Percentiles rank a stretch among this genome's conserved stretches.
These are phyloP conservation scores for Poeciliopsis infans DNA, from an alignment of 2,797 vertebrate species.

Conservation along the genomic window DNA sequence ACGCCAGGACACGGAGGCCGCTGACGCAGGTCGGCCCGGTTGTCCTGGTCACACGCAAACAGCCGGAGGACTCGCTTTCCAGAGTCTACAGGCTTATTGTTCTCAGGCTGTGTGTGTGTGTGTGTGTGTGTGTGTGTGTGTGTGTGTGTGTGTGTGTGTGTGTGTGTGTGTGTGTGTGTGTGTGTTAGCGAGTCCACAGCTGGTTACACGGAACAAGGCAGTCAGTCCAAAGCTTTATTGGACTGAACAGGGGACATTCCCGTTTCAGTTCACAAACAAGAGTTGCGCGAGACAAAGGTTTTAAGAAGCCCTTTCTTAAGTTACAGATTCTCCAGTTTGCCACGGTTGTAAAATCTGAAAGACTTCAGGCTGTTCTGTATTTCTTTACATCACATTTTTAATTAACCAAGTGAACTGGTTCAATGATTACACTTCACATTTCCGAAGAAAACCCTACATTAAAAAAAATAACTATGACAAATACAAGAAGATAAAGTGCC, in stretches of 20 bases:
- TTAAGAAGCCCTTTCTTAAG: not conserved
- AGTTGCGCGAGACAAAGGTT: slow-evolving; percentile 3
- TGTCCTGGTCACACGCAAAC: slow-evolving; percentile 63
- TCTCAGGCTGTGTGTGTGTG: slow-evolving; percentile 55
- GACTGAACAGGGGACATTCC: slow-evolving; percentile 17
- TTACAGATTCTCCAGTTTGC: not conserved
- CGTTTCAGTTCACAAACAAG: slow-evolving; percentile 4
- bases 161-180: slow-evolving; percentile 30
- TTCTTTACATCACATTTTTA: not conserved
- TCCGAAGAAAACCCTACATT: slow-evolving; percentile 23
- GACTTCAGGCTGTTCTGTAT: not conserved
- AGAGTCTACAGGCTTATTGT: slow-evolving; percentile 59
- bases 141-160: slow-evolving; percentile 65
- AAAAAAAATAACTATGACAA: not conserved
- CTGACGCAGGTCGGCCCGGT: slow-evolving; percentile 58
- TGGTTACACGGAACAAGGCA: slow-evolving; percentile 51
- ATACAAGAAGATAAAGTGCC: slow-evolving; percentile 41
- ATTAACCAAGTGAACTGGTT: not conserved
- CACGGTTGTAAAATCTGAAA: not conserved
- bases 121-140: slow-evolving; percentile 62
- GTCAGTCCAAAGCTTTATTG: slow-evolving; percentile 25
- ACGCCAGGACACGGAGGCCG: slow-evolving; percentile 58
- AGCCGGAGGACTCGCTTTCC: slow-evolving; percentile 48
- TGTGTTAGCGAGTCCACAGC: slow-evolving; percentile 62
- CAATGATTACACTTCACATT: slow-evolving; percentile 7